Base-by-base conservation (phyloP, 2,797 vertebrate genomes). In the Phoeniculus purpureus region DNA sequence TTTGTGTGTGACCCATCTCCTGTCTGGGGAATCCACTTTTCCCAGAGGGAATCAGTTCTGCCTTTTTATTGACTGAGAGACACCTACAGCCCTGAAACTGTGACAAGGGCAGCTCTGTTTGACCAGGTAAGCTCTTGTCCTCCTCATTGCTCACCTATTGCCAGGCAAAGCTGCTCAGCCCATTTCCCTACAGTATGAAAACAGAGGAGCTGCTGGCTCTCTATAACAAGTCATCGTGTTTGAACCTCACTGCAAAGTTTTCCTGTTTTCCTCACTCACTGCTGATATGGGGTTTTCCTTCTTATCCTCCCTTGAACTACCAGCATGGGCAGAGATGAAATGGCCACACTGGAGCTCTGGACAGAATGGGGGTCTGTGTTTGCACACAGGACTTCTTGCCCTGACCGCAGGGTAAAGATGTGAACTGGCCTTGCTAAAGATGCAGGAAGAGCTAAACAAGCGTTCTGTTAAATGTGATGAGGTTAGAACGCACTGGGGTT, bases 251-350 rank as follows among this genome's bases (percentile, higher is more conserved):
- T 18, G 8, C 19, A 76, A 64, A 90, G 13, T 25, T n/a, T 9
- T n/a, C n/a, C 4, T 31, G 14, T 40, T 82, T 50, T 47, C n/a
- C 64, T 76, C 50, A 60, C 29, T 12, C 50, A 60, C 29, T 12
- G 8, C 23, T 52, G 34, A 12, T 40, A 31, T 0, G 2, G n/a
- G 37, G 34, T 8, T 37, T 87, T 77, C 45, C 58, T 7, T 47
- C 50, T 26, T 22, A 15, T 47, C 17, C 29, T 79, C n/a, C 45
- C 5, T 11, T 56, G 13, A 32, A 29, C 12, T 7, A 13, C 20
- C 21, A 50, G 3, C 0, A 0, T 3, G 9, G 37, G 29, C 20
- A 58, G 58, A 80, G 59, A 11, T 25, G 45, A 56, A 51, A 68
- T 20, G 32, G 32, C 16, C 6, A 2, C 9, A 8, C 3, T 17